phyloP scores from a whole-genome alignment of 2,797 vertebrate genomes.

The Oophaga sylvatica region DNA sequence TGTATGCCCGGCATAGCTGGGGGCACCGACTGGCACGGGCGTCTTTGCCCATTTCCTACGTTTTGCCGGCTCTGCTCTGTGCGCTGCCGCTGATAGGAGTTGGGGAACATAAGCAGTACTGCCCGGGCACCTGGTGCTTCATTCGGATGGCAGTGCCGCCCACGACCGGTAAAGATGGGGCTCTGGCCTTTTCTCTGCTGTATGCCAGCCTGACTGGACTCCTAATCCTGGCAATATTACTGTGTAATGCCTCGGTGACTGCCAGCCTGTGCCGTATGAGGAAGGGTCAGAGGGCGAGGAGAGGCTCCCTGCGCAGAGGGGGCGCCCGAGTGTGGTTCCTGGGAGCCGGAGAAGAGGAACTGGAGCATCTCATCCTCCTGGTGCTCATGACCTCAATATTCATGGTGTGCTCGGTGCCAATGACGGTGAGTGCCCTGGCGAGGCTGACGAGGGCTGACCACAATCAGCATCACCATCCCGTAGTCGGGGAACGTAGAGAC shows the following conservation, averaged over 20 bases:
- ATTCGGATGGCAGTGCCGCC: slow-evolving; percentile 79
- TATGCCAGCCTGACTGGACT: slow-evolving; percentile 83
- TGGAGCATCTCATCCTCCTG: slow-evolving; percentile 85
- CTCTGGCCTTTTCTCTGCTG: slow-evolving; percentile 82
- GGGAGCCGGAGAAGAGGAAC: slow-evolving; percentile 81
- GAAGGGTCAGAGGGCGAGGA: slow-evolving; percentile 76
- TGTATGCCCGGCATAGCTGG: slow-evolving; percentile 79
- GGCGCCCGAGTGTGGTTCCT: slow-evolving; percentile 75
- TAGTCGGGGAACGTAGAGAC: background rate
- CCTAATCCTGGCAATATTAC: slow-evolving; percentile 79
- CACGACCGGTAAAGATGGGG: background rate
- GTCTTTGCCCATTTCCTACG: slow-evolving; percentile 77
- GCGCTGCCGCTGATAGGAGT: slow-evolving; percentile 79
- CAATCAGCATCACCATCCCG: no score
- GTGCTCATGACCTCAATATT: slow-evolving; percentile 86
- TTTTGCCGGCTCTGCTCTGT: slow-evolving; percentile 81
- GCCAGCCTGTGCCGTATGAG: slow-evolving; percentile 87
- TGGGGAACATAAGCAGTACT: slow-evolving; percentile 85
- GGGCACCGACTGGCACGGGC: slow-evolving; percentile 77
- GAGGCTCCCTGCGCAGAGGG: slow-evolving; percentile 71
- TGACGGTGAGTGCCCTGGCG: slow-evolving; percentile 78
- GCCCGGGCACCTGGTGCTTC: slow-evolving; percentile 91
- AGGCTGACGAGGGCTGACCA: background rate
- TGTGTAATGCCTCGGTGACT: slow-evolving; percentile 87
- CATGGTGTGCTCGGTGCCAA: slow-evolving; percentile 85